Base-by-base conservation (phyloP, 1,140 invertebrate genomes). In the Olivierus martensii region DNA sequence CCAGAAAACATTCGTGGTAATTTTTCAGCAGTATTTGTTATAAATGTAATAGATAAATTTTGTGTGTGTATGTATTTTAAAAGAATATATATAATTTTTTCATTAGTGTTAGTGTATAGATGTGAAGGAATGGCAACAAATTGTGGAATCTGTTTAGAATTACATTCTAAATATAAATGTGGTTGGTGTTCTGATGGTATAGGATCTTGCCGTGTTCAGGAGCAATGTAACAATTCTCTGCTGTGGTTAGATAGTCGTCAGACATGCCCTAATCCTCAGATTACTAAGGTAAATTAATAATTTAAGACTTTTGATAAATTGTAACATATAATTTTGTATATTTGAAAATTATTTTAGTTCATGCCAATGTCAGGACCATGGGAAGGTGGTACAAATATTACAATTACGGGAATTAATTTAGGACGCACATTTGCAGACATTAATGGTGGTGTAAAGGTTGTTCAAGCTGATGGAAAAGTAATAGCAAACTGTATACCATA, bases 91-190 rank as follows among this genome's bases (percentile, higher is more conserved):
- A 28, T 28, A 28, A 28, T 44, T 42, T 35, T 38, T n/a, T 46
- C 18, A 38, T 3, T 61, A 81, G 80, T 83, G 60, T 78, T 87
- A 35, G 84, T 87, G 54, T 94, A 91, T 70, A 80, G 88, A 38
- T 94, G 89, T 72, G 80, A 84, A 39, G 85, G 89, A 65, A 93
- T 93, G 88, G 87, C 89, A 7, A 84, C 91, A 66, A 94, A 93
- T 71, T 95, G 89, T 71, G 89, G 90, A 11, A 88, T 92, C 75
- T 95, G 90, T 68, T 70, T 93, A 59, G 88, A 88, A 22, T 74
- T 94, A 37, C 78, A 83, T 2, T 82, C 87, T 60, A 92, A 92
- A 67, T 94, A 89, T 67, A 81, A 81, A 52, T 95, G 90, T 68
- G 90, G 89, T 39, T 94, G 90, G 90, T 95, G 90, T 68, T 85